Evolutionary conservation across 2,888 invertebrate genomes (phyloP), one percentile per base, ranked within the genome.

Genomic region (Metellina segmentata): DNA sequence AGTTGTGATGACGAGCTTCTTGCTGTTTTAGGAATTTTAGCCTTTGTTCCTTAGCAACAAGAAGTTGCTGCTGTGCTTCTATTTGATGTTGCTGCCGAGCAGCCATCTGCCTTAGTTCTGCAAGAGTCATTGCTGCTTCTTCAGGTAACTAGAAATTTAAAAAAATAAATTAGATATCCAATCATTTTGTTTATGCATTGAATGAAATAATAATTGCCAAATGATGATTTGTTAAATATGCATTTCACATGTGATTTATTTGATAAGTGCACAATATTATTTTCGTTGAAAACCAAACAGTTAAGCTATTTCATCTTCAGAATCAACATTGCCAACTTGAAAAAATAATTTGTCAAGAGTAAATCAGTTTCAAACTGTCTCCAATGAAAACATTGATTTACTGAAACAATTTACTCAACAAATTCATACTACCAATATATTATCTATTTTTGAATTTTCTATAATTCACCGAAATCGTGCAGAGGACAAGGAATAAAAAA

Each of bases 31-130:
- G 96, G 96, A 98, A 98, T 70, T 98, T 97, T 95, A 98, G 96
- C 94, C 98, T 96, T 96, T 98, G 98, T 96, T 98, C 98, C 96
- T 98, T 98, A 94, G 98, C 98, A 94, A 98, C 97, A 95, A 98
- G 96, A 96, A 98, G 96, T 94, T 95, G 92, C 95, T 98, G 98
- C 96, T 99, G 99, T 95, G 97, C 97, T 96, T 98, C 98, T 95
- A 99, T 98, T 96, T 99, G 98, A 96, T 98, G 97, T 96, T 99
- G 98, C 96, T 99, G 99, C 95, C 98, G 96, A 95, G 98, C 96
- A 95, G 99, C 99, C 98, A 99, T 98, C 95, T 98, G 98, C 96
- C 98, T 98, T 96, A 99, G 97, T 96, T 99, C 98, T 95, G 93
- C 86, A 49, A 93, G 83, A 6, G 93, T 93, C 91, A 93, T 86